Conservation (phyloP, 1,140 invertebrate genomes). For the Whitmania pigra region DNA sequence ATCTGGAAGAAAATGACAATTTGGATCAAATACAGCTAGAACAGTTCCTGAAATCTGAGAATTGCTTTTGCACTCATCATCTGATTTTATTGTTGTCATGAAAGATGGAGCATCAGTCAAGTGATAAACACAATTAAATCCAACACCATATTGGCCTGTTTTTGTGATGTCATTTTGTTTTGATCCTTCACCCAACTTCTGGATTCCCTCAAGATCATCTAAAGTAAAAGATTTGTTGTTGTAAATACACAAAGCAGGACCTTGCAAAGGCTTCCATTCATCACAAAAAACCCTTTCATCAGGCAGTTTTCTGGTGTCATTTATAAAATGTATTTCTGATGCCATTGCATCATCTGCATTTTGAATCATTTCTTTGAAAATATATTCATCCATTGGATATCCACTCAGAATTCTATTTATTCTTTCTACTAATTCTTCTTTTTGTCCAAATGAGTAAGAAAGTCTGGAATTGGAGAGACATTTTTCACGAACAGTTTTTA, state of each 20-base stretch:
- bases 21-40: conserved; percentile 35
- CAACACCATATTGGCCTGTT: conserved; percentile 30
- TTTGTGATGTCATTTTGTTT: conserved; percentile 27
- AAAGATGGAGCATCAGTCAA: conserved; percentile 37
- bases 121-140: conserved; percentile 39
- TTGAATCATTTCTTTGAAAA: conserved; percentile 32
- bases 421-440: conserved; percentile 26
- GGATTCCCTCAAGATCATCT: conserved; percentile 30
- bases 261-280: conserved; percentile 27
- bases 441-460: conserved; percentile 19
- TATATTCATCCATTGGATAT: conserved; percentile 32
- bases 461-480: background rate
- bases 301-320: conserved; percentile 26
- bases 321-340: conserved; percentile 31
- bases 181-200: conserved; percentile 29
- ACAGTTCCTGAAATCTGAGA: conserved; percentile 6
- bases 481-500: conserved; percentile 5
- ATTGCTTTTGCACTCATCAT: conserved; percentile 28
- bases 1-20: conserved; percentile 30
- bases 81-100: conserved; percentile 26
- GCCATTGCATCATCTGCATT: conserved; percentile 42
- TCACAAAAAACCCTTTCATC: conserved; percentile 26
- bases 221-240: conserved; percentile 32
- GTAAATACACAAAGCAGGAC: conserved; percentile 30
- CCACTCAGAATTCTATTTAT: conserved; percentile 31